Evolutionary conservation across 2,888 invertebrate species (phyloP).

Genomic region (Ophion costatus): DNA sequence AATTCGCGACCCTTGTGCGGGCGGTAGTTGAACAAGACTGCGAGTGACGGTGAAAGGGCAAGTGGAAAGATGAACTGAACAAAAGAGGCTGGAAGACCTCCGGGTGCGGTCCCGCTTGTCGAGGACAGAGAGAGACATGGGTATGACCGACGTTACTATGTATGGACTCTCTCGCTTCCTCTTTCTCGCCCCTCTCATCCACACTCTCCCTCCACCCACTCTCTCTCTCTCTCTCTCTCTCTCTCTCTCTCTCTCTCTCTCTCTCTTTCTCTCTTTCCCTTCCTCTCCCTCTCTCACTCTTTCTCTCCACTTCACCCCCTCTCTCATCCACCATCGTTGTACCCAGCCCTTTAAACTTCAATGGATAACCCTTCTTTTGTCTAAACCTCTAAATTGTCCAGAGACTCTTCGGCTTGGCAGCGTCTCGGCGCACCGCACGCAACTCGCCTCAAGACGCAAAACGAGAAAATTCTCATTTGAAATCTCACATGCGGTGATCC

Average conservation of each 20-base stretch:
- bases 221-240: no score
- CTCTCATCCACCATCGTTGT: background rate
- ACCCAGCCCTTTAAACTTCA: conserved; percentile 22
- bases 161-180: background rate
- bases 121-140: conserved; percentile 4
- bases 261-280: no score
- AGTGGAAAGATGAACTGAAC: conserved; percentile 9
- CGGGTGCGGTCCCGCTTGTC: background rate
- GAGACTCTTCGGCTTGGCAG: background rate
- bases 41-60: conserved; percentile 29
- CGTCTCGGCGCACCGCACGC: no score
- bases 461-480: no score
- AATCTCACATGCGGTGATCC: no score
- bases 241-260: no score
- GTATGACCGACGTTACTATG: conserved; percentile 19
- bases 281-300: no score
- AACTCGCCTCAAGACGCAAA: no score
- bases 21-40: conserved; percentile 5
- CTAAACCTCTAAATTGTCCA: conserved; percentile 28
- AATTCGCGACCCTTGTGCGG: background rate
- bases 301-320: no score
- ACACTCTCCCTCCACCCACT: no score
- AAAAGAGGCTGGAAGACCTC: conserved; percentile 27
- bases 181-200: no score
- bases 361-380: conserved; percentile 32